A percentile compares a stretch with the other conserved stretches of the same genome.
Evolutionary conservation across 2,888 invertebrate genomes (phyloP).

Genomic region (Tubiluchus corallicola): DNA sequence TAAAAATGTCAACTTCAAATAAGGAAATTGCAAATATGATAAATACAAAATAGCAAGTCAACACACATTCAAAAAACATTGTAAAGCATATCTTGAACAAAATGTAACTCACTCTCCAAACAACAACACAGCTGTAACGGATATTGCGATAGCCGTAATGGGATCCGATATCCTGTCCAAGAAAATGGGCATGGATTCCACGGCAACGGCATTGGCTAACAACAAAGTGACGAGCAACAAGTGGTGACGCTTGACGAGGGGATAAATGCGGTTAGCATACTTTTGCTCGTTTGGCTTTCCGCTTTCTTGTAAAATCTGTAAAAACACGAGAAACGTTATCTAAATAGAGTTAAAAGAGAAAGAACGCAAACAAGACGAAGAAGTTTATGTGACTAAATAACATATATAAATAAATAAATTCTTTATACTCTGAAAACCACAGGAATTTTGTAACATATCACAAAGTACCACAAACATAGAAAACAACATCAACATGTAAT

Average conservation of each 20-base stretch:
- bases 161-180: slow-evolving; percentile 25
- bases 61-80: too few relatives aligned
- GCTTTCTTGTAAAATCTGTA: slow-evolving; percentile 23
- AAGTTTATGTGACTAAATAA: too few relatives aligned
- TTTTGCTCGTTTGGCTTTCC: slow-evolving; percentile 21
- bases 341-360: too few relatives aligned
- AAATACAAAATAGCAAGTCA: too few relatives aligned
- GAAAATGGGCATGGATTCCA: slow-evolving; percentile 29
- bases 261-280: slow-evolving; percentile 24
- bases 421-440: too few relatives aligned
- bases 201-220: slow-evolving; percentile 26
- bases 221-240: slow-evolving; percentile 26
- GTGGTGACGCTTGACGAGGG: slow-evolving; percentile 25
- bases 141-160: slow-evolving; percentile 24
- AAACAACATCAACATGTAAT: too few relatives aligned
- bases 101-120: slow-evolving; percentile 28
- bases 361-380: too few relatives aligned
- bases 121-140: slow-evolving; percentile 26
- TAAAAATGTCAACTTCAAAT: slow-evolving; percentile 1
- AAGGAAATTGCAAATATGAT: not conserved
- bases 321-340: too few relatives aligned
- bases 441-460: too few relatives aligned
- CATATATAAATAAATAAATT: too few relatives aligned
- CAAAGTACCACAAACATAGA: too few relatives aligned
- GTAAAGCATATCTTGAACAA: too few relatives aligned